Percentiles rank a stretch among this genome's conserved stretches.
Evolutionary conservation across 2,113 vertebrate species (phyloP).

Genomic region (Nannobrachium achirus): DNA sequence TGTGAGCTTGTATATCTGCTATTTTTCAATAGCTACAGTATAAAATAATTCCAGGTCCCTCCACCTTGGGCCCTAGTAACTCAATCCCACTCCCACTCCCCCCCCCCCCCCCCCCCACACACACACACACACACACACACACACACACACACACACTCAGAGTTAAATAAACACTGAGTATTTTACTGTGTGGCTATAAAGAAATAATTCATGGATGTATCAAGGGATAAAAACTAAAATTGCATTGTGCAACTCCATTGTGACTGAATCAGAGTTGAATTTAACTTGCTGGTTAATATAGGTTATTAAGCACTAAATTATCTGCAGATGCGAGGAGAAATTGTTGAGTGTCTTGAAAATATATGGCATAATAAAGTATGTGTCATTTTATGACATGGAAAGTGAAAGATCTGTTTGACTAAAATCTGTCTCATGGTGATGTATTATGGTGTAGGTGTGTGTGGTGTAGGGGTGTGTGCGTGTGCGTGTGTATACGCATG

Average conservation of each 20-base stretch:
- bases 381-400: conserved; percentile 21
- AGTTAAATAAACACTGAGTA: too few species aligned
- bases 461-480: conserved; percentile 2
- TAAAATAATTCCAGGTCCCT: too few species aligned
- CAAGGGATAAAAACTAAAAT: too few species aligned
- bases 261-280: conserved; percentile 1
- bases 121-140: too few species aligned
- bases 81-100: too few species aligned
- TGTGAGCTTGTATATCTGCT: too few species aligned
- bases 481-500: conserved; percentile 8
- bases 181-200: too few species aligned
- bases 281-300: conserved; percentile 15
- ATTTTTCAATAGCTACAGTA: too few species aligned
- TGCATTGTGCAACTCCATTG: background rate
- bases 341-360: background rate
- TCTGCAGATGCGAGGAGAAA: background rate
- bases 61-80: too few species aligned
- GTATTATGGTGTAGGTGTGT: background rate
- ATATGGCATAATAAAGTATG: background rate
- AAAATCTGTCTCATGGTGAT: conserved; percentile 35
- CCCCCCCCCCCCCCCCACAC: too few species aligned
- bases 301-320: background rate
- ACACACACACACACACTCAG: too few species aligned
- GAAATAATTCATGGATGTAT: too few species aligned
- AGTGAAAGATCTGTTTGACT: conserved; percentile 40